Conservation (phyloP, 2,888 invertebrate species). For the Margaritifera margaritifera region DNA sequence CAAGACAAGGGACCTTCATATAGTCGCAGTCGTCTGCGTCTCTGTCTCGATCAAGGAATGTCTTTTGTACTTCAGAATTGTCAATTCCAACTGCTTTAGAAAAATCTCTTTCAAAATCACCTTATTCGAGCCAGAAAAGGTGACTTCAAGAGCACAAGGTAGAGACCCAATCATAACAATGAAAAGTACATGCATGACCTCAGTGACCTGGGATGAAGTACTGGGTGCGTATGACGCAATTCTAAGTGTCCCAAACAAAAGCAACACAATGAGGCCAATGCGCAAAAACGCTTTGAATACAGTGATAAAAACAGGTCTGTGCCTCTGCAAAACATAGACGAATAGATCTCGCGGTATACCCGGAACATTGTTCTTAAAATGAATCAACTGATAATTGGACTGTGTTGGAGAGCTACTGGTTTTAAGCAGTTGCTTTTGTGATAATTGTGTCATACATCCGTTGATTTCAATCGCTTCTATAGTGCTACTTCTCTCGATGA, state of each 20-base stretch:
- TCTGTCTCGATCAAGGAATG: too few species aligned
- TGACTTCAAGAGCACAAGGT: slow-evolving; percentile 23
- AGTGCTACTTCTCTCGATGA: too few species aligned
- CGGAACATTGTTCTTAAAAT: slow-evolving; percentile 8
- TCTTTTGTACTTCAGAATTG: too few species aligned
- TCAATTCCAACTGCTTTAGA: too few species aligned
- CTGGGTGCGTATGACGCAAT: slow-evolving; percentile 9
- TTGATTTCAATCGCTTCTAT: too few species aligned
- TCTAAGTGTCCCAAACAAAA: slow-evolving; percentile 8
- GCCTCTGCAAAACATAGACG: slow-evolving; percentile 3
- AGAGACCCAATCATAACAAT: slow-evolving; percentile 23
- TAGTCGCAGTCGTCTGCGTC: too few species aligned
- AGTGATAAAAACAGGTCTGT: slow-evolving; percentile 20
- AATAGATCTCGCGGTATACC: slow-evolving; percentile 17
- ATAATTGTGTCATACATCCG: too few species aligned
- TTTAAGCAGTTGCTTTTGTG: too few species aligned
- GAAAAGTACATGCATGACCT: slow-evolving; percentile 32
- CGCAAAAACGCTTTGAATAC: slow-evolving; percentile 10
- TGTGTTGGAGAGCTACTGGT: too few species aligned
- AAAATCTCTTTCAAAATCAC: too few species aligned
- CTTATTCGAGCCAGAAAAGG: not conserved
- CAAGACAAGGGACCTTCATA: too few species aligned
- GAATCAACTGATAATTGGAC: not conserved
- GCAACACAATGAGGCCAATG: slow-evolving; percentile 7
- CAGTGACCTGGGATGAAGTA: slow-evolving; percentile 7